Conservation (phyloP, 2,888 invertebrate species). For the Acleris holmiana region DNA sequence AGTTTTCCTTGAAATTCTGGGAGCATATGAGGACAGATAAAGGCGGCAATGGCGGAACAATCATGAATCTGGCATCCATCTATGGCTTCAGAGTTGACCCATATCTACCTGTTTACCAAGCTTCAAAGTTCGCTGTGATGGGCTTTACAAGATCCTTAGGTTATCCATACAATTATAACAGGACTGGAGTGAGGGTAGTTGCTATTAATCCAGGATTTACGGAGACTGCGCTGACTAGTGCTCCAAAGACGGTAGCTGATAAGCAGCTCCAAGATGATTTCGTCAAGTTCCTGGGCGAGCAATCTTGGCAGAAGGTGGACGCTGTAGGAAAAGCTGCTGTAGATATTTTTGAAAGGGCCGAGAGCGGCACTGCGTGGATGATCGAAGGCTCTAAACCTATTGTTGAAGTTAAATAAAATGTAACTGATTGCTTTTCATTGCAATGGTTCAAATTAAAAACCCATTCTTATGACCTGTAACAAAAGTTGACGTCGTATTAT, state of each 20-base stretch:
- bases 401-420: conserved; percentile 48
- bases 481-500: too few species aligned
- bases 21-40: conserved; percentile 84
- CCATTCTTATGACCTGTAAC: too few species aligned
- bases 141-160: conserved; percentile 80
- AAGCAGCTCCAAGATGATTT: conserved; percentile 44
- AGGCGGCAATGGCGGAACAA: conserved; percentile 84
- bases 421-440: background rate
- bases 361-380: conserved; percentile 81
- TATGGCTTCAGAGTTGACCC: conserved; percentile 80
- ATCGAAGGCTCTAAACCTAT: conserved; percentile 70
- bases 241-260: conserved; percentile 42
- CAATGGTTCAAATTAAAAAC: too few species aligned
- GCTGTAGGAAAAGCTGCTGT: conserved; percentile 57
- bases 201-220: conserved; percentile 83
- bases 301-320: conserved; percentile 57
- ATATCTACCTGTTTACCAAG: conserved; percentile 83
- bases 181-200: conserved; percentile 79
- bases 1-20: conserved; percentile 80
- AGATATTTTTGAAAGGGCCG: conserved; percentile 62
- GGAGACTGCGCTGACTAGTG: conserved; percentile 56
- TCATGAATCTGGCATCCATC: conserved; percentile 87
- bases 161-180: conserved; percentile 66
- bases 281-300: conserved; percentile 41
- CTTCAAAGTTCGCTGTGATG: conserved; percentile 84